Percentiles rank a stretch among this genome's conserved stretches.
Evolutionary conservation across 2,888 invertebrate genomes (phyloP).

Genomic region (Acleris emargana): DNA sequence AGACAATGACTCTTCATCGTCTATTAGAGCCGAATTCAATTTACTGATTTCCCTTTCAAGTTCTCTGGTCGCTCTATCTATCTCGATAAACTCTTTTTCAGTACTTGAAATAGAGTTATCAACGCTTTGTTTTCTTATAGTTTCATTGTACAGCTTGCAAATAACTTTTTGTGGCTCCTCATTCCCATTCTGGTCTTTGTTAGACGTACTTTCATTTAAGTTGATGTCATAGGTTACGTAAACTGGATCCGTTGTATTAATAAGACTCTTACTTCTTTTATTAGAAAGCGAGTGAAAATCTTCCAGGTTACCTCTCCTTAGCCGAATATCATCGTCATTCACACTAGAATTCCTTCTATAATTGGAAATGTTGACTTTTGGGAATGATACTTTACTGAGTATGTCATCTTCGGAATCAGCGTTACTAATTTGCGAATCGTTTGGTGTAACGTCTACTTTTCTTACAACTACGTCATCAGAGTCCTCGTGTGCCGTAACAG

Average conservation of each 20-base stretch:
- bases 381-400: conserved; percentile 60
- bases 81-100: conserved; percentile 77
- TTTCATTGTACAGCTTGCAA: conserved; percentile 69
- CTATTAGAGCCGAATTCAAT: conserved; percentile 73
- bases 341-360: conserved; percentile 78
- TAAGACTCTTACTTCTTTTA: conserved; percentile 76
- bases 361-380: conserved; percentile 70
- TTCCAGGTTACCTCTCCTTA: conserved; percentile 74
- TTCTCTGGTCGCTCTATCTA: conserved; percentile 73
- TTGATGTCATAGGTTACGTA: conserved; percentile 72
- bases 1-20: conserved; percentile 64
- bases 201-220: conserved; percentile 60
- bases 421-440: conserved; percentile 34
- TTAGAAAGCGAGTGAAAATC: conserved; percentile 68
- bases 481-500: conserved; percentile 21
- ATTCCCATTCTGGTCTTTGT: conserved; percentile 66
- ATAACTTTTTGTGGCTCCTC: conserved; percentile 71
- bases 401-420: conserved; percentile 63
- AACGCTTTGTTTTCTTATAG: conserved; percentile 66
- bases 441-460: conserved; percentile 6
- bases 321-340: conserved; percentile 72
- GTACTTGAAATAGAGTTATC: conserved; percentile 74
- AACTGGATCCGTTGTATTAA: conserved; percentile 60
- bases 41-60: conserved; percentile 77
- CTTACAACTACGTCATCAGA: conserved; percentile 28